phyloP scores from a whole-genome alignment of 2,797 vertebrate species.

The Thunnus albacares region DNA sequence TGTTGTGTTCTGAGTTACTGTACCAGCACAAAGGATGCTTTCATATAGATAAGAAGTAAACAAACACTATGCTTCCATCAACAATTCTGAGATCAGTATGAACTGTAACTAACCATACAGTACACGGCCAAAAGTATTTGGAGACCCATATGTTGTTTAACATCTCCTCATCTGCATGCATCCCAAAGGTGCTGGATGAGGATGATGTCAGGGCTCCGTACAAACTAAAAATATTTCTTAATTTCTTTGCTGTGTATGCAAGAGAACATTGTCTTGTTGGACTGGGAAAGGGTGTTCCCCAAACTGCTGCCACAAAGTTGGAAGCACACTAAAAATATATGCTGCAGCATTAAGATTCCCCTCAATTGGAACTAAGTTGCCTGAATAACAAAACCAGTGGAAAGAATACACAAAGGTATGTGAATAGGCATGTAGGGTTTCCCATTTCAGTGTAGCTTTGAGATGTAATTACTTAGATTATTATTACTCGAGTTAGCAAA shows the following conservation, averaged over 20 bases:
- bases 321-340: conserved; percentile 3
- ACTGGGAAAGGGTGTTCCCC: not conserved
- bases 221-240: too few species aligned
- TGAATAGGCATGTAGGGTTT: too few species aligned
- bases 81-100: not conserved
- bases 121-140: not conserved
- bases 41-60: conserved; percentile 47
- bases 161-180: too few species aligned
- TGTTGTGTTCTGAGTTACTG: conserved; percentile 29
- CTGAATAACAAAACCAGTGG: not conserved
- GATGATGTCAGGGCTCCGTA: too few species aligned
- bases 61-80: conserved; percentile 41
- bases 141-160: too few species aligned
- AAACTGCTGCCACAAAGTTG: too few species aligned
- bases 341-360: not conserved
- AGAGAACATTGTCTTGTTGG: too few species aligned
- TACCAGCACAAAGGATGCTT: conserved; percentile 42
- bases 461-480: too few species aligned
- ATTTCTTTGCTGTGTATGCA: too few species aligned
- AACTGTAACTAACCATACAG: not conserved
- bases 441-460: too few species aligned
- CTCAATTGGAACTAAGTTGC: not conserved
- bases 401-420: not conserved
- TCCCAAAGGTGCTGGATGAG: too few species aligned
- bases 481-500: too few species aligned